These are phyloP conservation scores for Falco rusticolus DNA, from an alignment of 2,797 vertebrate genomes.

Conservation along the genomic window DNA sequence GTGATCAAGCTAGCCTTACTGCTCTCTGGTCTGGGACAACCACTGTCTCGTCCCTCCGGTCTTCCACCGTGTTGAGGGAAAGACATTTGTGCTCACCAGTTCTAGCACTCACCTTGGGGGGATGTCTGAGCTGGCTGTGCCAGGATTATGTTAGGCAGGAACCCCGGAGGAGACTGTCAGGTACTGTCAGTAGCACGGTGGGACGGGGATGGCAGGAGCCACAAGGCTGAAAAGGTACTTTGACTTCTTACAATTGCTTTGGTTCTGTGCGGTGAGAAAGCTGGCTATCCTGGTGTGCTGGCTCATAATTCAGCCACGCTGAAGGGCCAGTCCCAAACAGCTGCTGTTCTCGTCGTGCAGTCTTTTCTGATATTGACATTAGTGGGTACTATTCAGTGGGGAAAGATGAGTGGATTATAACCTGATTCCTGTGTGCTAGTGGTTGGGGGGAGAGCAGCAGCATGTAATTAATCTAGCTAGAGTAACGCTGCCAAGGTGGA, in stretches of 20 bases:
- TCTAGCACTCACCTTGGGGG: background rate
- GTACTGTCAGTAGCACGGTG: rapidly evolving
- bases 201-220: background rate
- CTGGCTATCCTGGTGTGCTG: background rate
- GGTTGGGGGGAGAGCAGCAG: background rate
- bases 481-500: rapidly evolving
- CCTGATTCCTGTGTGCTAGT: rapidly evolving
- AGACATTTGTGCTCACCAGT: background rate
- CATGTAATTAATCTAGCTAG: background rate
- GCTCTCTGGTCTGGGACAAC: background rate
- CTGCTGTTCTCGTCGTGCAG: background rate
- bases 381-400: background rate
- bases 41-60: background rate
- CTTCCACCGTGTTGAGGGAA: background rate
- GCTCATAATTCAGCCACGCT: background rate
- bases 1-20: background rate
- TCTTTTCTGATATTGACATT: background rate
- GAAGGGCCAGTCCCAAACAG: background rate
- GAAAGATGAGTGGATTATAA: background rate
- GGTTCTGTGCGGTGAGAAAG: background rate
- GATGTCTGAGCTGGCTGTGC: background rate
- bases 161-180: background rate
- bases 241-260: background rate
- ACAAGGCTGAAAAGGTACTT: background rate
- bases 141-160: background rate